These are phyloP conservation scores for Oreohelix idahoensis DNA, from an alignment of 1,140 invertebrate genomes.

Conservation along the genomic window DNA sequence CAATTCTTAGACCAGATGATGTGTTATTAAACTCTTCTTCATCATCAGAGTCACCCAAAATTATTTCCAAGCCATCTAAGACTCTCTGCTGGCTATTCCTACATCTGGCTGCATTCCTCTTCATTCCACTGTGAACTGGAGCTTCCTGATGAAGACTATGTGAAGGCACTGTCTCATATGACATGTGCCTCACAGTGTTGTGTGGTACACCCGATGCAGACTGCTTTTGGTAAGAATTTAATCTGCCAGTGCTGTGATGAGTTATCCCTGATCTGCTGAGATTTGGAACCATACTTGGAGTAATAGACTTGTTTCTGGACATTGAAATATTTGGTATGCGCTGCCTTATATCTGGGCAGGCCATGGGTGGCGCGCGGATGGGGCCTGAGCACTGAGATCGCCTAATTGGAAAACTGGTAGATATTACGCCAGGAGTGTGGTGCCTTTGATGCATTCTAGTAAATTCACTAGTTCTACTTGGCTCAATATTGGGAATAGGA, in stretches of 20 bases:
- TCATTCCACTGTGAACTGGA: neutral
- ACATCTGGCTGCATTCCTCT: neutral
- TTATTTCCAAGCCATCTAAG: neutral
- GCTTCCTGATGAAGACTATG: neutral
- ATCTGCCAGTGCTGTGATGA: neutral
- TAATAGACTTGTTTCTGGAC: neutral
- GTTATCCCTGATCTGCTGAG: neutral
- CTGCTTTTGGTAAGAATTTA: neutral
- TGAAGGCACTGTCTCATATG: neutral
- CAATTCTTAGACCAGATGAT: neutral
- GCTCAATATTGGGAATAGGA: neutral
- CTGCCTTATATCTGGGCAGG: neutral
- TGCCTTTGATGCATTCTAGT: neutral
- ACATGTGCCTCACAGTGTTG: neutral
- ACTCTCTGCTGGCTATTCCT: neutral
- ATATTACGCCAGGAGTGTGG: neutral
- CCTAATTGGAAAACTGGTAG: neutral
- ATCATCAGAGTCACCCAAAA: neutral
- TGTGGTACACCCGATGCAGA: neutral
- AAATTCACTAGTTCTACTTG: neutral
- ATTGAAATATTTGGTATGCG: neutral
- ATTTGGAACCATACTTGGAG: neutral
- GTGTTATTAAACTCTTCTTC: neutral
- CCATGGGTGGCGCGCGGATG: neutral
- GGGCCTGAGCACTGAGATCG: neutral